Evolutionary conservation across 2,113 vertebrate genomes (phyloP), one percentile per base, ranked within the genome.

Genomic region (Polyodon spathula): DNA sequence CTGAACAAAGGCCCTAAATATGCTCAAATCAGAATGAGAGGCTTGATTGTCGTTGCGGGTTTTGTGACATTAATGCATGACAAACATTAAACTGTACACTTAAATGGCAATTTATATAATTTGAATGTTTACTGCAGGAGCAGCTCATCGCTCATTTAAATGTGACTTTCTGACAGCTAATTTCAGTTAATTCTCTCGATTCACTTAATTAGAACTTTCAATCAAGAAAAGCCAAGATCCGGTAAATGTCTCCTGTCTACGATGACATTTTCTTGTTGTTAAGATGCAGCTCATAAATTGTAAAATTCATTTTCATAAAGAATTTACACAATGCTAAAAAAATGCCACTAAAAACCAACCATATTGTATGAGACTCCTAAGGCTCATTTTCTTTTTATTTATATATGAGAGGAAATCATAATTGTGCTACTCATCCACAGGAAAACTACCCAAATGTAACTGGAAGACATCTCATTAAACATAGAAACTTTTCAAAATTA

Each of bases 91-190:
- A 93, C 90, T 76, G 87, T 91, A 90, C 92, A 93, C 93, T 98
- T 98, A 97, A 98, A 97, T 86, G 86, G 92, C 93, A 91, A 98
- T 98, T 98, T 97, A 98, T 97, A 97, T 96, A 90, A 94, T 97
- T 98, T 97, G 97, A 90, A 92, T 92, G 91, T 95, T 94, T 95
- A 95, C 91, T 84, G 90, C 89, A 70, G 84, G 82, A 86, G 78
- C 68, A 77, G 78, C 74, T 83, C 96, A 97, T 98, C 91, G 88
- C 71, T 97, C 95, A 96, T 90, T 92, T 96, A 94, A 95, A 98
- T 95, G 94, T 82, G 92, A 91, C 87, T 94, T 89, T 89, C 81
- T 93, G 96, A 97, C 96, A 97, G 93, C 90, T 95, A 94, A 92
- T 96, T 96, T 91, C 83, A 89, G 90, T 90, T 93, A 90, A 94